Evolutionary conservation across 2,888 invertebrate genomes (phyloP).

Genomic region (Iphiclides podalirius): DNA sequence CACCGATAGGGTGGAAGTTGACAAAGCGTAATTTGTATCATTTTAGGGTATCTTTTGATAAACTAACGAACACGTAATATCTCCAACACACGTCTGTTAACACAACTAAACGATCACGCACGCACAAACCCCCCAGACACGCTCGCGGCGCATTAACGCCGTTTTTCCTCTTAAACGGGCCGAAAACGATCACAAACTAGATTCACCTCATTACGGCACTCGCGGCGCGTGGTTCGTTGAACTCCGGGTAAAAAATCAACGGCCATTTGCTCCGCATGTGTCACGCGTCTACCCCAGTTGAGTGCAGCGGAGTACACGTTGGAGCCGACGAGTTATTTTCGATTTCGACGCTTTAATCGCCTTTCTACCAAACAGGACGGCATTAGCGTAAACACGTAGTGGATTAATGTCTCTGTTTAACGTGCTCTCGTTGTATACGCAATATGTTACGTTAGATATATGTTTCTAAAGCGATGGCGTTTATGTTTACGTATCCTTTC

Average conservation of each 20-base stretch:
- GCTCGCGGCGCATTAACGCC: conserved; percentile 35
- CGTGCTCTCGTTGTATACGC: not conserved
- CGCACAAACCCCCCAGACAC: conserved; percentile 28
- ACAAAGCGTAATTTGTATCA: no score
- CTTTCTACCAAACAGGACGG: no score
- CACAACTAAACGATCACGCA: no score
- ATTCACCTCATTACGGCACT: conserved; percentile 47
- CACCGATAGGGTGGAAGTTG: no score
- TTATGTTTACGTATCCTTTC: no score
- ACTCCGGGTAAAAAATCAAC: conserved; percentile 52
- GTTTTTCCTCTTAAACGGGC: conserved; percentile 28
- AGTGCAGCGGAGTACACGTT: not conserved
- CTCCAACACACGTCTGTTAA: no score
- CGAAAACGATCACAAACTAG: conserved; percentile 36
- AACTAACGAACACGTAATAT: no score
- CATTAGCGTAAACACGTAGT: no score
- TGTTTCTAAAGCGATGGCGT: no score
- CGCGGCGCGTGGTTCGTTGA: conserved; percentile 38
- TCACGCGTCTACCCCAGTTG: conserved; percentile 27
- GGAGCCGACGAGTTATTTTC: conserved; percentile 2
- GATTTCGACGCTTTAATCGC: no score
- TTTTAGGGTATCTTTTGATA: no score
- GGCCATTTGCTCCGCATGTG: conserved; percentile 57
- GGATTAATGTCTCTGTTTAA: not conserved
- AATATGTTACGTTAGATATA: no score